Conservation (phyloP, 2,797 vertebrate genomes). For the Macroramphosus scolopax region DNA sequence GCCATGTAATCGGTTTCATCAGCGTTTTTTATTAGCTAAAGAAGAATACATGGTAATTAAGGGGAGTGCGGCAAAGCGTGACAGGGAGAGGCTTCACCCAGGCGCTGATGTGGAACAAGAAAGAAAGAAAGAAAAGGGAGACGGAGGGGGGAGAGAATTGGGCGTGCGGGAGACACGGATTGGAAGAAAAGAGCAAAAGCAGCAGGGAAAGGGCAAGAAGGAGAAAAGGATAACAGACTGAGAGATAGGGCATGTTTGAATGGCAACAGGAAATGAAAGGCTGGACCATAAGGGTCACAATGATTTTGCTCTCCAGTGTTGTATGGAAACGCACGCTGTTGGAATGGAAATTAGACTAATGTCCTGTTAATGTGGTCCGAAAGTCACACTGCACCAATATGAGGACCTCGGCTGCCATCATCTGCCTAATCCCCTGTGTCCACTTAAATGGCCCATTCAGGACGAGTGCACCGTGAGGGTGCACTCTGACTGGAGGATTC, state of each 20-base stretch:
- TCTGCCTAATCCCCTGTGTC: slow-evolving; percentile 77
- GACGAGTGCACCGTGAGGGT: slow-evolving; percentile 69
- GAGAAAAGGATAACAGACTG: slow-evolving; percentile 48
- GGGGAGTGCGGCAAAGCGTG: slow-evolving; percentile 70
- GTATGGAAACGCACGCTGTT: slow-evolving; percentile 50
- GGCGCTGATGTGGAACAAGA: slow-evolving; percentile 70
- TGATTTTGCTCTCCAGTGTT: slow-evolving; percentile 58
- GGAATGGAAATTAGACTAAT: slow-evolving; percentile 77
- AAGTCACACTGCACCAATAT: slow-evolving; percentile 69
- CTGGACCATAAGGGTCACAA: slow-evolving; percentile 67
- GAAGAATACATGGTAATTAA: slow-evolving; percentile 84
- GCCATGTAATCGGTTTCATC: slow-evolving; percentile 81
- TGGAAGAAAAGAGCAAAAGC: slow-evolving; percentile 13
- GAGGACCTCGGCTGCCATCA: slow-evolving; percentile 62
- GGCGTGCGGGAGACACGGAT: slow-evolving; percentile 54
- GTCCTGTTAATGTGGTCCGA: slow-evolving; percentile 76
- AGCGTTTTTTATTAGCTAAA: slow-evolving; percentile 81
- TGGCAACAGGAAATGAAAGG: slow-evolving; percentile 75
- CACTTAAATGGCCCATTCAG: slow-evolving; percentile 76
- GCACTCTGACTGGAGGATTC: slow-evolving; percentile 52
- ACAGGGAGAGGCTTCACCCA: slow-evolving; percentile 70
- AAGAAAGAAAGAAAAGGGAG: slow-evolving; percentile 55
- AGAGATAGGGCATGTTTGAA: slow-evolving; percentile 70
- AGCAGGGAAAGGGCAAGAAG: slow-evolving; percentile 58
- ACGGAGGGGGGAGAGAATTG: slow-evolving; percentile 40